Evolutionary conservation across 37 sponge, comb jelly and placozoan genomes (phyloP).

Genomic region (Halichondria panicea): DNA sequence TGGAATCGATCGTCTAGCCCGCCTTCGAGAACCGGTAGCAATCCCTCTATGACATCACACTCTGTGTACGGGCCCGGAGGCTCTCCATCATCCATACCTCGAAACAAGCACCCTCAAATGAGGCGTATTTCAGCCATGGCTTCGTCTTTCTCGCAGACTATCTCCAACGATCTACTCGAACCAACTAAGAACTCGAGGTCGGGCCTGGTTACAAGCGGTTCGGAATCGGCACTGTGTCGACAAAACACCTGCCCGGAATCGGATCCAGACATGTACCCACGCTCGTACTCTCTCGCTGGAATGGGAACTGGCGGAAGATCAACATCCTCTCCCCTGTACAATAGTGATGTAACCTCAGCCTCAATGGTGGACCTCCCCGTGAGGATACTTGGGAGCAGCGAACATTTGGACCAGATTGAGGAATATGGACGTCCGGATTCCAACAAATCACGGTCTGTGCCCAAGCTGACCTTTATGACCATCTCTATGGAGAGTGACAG

Average conservation of each 20-base stretch:
- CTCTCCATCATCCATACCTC: not conserved
- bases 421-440: slow-evolving; percentile 29
- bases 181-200: not conserved
- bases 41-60: slow-evolving; percentile 21
- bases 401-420: slow-evolving; percentile 40
- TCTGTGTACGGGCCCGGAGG: not conserved
- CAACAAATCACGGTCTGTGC: slow-evolving; percentile 66
- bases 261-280: not conserved
- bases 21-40: slow-evolving; percentile 39
- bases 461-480: slow-evolving; percentile 50
- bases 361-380: slow-evolving; percentile 66
- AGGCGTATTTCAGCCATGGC: slow-evolving; percentile 6
- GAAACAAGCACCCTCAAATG: slow-evolving; percentile 23
- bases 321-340: not conserved
- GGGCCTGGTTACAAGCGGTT: not conserved
- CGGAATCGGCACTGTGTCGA: slow-evolving; percentile 6
- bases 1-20: slow-evolving; percentile 57
- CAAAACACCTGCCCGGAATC: slow-evolving; percentile 21
- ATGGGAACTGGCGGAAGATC: not conserved
- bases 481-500: slow-evolving; percentile 28
- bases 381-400: slow-evolving; percentile 17
- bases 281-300: slow-evolving; percentile 23
- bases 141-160: slow-evolving; percentile 28
- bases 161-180: slow-evolving; percentile 11
- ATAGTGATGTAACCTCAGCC: slow-evolving; percentile 24